Evolutionary conservation across 2,888 invertebrate genomes (phyloP).

Genomic region (Patella depressa): DNA sequence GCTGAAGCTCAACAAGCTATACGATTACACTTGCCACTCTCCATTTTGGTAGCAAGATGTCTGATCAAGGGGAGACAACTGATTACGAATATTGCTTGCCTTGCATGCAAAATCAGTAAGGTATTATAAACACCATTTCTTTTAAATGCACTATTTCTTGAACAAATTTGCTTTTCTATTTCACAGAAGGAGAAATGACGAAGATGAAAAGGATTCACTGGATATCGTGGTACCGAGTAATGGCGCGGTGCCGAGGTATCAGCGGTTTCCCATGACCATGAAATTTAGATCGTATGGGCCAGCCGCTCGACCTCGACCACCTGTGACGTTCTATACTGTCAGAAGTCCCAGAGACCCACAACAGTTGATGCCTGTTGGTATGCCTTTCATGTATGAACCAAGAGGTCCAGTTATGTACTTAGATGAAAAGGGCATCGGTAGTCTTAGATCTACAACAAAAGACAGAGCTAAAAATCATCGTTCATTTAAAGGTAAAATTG

Average conservation of each 20-base stretch:
- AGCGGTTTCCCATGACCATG: not conserved
- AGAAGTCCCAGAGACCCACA: not conserved
- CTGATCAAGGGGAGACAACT: too few species aligned
- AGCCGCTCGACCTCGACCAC: not conserved
- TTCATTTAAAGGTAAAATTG: not conserved
- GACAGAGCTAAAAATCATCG: not conserved
- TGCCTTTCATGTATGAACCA: not conserved
- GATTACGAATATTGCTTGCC: too few species aligned
- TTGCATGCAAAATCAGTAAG: too few species aligned
- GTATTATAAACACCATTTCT: too few species aligned
- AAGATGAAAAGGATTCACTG: not conserved
- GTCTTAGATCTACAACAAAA: not conserved
- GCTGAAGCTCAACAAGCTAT: too few species aligned
- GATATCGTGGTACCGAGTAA: not conserved
- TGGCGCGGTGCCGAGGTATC: not conserved
- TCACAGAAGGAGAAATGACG: not conserved
- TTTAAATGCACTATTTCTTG: too few species aligned
- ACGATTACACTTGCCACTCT: too few species aligned
- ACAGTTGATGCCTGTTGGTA: not conserved
- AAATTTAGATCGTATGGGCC: not conserved
- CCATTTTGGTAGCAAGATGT: too few species aligned
- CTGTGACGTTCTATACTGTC: not conserved
- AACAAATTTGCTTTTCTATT: too few species aligned
- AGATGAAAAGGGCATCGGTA: not conserved
- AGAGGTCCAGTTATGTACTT: not conserved